These are phyloP conservation scores for Cheilosia grossa DNA, from an alignment of 2,888 invertebrate species.

Conservation along the genomic window DNA sequence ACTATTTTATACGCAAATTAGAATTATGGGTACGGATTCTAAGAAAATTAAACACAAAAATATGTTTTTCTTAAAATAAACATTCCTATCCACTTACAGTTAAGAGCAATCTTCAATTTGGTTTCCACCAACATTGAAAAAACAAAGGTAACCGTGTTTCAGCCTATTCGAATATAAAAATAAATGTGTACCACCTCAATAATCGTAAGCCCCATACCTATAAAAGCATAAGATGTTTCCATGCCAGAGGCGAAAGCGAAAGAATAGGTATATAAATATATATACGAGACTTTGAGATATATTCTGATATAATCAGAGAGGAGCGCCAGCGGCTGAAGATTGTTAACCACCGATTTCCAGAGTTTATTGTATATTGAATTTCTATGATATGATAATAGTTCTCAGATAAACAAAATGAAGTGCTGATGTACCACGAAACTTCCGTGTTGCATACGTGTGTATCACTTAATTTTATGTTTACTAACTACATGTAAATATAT, in stretches of 20 bases:
- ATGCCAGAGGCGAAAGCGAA: conserved; percentile 16
- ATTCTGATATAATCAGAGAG: conserved; percentile 29
- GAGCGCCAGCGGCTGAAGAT: conserved; percentile 44
- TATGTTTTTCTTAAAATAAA: background rate
- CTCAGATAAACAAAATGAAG: conserved; percentile 50
- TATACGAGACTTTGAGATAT: background rate
- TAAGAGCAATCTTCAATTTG: background rate
- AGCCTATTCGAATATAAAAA: background rate
- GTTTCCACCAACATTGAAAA: background rate
- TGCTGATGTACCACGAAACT: conserved; percentile 26
- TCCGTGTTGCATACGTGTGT: background rate
- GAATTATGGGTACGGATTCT: too few relatives aligned
- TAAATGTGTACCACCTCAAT: background rate
- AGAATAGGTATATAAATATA: conserved; percentile 3
- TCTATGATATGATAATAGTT: conserved; percentile 65
- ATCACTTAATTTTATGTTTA: background rate
- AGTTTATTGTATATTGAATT: conserved; percentile 64
- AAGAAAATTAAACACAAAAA: too few relatives aligned
- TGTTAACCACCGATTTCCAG: conserved; percentile 47
- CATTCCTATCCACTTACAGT: conserved; percentile 14
- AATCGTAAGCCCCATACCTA: background rate
- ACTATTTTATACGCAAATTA: too few relatives aligned
- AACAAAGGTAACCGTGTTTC: background rate
- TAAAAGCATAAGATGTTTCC: background rate
- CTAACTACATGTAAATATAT: background rate